phyloP scores from a whole-genome alignment of 2,797 vertebrate genomes.

The Eleutherodactylus coqui region DNA sequence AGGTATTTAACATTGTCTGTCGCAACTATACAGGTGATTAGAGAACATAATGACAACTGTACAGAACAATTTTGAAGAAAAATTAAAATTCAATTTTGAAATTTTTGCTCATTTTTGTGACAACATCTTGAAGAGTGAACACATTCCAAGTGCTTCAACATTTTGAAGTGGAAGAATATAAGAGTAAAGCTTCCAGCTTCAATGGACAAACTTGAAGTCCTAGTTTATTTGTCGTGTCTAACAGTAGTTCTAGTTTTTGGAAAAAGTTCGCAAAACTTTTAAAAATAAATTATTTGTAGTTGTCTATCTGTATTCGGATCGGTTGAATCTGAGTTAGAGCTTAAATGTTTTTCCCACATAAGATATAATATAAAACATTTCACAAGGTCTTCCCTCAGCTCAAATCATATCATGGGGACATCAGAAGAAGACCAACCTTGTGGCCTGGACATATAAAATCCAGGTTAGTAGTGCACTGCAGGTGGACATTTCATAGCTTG shows the following conservation, averaged over 20 bases:
- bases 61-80: background rate
- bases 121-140: background rate
- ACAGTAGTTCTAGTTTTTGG: background rate
- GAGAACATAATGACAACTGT: background rate
- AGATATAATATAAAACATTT: background rate
- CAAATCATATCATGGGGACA: background rate
- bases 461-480: conserved; percentile 40
- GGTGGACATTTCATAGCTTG: conserved; percentile 49
- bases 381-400: background rate
- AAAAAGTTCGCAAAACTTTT: background rate
- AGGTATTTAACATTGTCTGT: background rate
- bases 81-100: background rate
- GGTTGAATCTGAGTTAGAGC: background rate
- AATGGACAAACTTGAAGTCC: background rate
- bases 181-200: background rate
- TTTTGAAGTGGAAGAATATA: background rate
- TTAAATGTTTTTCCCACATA: background rate
- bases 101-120: background rate
- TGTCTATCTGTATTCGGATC: too few species aligned
- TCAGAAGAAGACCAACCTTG: background rate
- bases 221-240: background rate
- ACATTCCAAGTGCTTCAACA: background rate
- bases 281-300: background rate
- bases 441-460: background rate
- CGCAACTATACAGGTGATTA: background rate